Conservation (phyloP, 2,113 vertebrate species). For the Platycercus adscitus region DNA sequence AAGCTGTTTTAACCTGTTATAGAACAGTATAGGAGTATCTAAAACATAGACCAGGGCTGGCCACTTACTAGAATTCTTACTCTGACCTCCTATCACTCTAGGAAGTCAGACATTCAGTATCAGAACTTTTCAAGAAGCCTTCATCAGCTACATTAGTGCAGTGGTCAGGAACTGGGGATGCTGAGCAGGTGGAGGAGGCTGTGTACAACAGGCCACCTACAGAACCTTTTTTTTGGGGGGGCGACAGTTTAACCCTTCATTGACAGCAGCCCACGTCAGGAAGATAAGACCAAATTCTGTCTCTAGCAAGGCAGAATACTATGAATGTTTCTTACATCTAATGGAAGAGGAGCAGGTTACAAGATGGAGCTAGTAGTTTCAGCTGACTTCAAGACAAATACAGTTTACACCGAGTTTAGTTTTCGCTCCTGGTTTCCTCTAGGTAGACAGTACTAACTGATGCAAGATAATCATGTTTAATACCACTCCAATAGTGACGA, state of each 20-base stretch:
- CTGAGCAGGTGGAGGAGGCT: neutral
- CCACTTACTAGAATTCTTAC: neutral
- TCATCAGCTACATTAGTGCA: neutral
- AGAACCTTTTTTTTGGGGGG: accelerated
- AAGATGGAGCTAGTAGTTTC: neutral
- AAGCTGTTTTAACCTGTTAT: neutral
- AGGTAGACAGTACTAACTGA: neutral
- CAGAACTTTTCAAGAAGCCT: neutral
- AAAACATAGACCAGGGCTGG: neutral
- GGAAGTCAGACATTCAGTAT: neutral
- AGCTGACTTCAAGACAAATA: neutral
- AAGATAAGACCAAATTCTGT: neutral
- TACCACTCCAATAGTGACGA: neutral
- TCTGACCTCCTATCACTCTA: neutral
- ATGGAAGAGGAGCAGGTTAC: neutral
- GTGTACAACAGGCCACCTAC: neutral
- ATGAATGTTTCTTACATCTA: neutral
- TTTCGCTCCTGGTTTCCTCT: neutral
- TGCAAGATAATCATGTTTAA: neutral
- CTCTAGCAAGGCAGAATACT: neutral
- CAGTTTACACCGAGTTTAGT: neutral
- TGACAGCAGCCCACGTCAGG: neutral
- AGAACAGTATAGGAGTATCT: neutral
- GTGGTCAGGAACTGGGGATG: neutral
- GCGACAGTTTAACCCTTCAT: neutral